Conservation (phyloP, 64 coral and sea anemone species). For the Catalaphyllia jardinei region DNA sequence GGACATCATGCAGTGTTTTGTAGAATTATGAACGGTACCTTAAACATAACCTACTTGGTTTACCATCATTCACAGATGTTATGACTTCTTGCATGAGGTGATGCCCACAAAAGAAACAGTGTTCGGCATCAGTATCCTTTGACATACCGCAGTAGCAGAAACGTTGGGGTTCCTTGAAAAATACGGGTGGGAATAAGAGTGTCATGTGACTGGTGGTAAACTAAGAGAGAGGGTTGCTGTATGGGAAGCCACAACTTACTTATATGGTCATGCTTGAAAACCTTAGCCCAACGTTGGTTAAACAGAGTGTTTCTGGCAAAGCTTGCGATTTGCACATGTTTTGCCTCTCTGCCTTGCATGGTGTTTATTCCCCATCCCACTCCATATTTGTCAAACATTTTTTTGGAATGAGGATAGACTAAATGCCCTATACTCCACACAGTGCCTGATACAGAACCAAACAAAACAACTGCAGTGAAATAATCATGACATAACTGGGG, state of each 20-base stretch:
- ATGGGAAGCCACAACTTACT: slow-evolving; percentile 67
- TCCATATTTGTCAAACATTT: slow-evolving; percentile 43
- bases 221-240: slow-evolving; percentile 48
- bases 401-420: slow-evolving; percentile 24
- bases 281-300: slow-evolving; percentile 56
- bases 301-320: slow-evolving; percentile 55
- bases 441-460: slow-evolving; percentile 24
- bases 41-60: neutral
- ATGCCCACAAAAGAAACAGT: slow-evolving; percentile 64
- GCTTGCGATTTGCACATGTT: slow-evolving; percentile 63
- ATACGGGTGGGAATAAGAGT: slow-evolving; percentile 44
- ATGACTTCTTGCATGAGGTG: slow-evolving; percentile 10
- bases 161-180: neutral
- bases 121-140: slow-evolving; percentile 4
- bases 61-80: neutral
- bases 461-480: slow-evolving; percentile 45
- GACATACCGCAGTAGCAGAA: slow-evolving; percentile 54
- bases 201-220: slow-evolving; percentile 45
- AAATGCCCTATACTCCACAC: slow-evolving; percentile 68
- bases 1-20: too few species aligned
- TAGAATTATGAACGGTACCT: too few species aligned
- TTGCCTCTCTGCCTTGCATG: slow-evolving; percentile 63
- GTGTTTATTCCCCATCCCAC: slow-evolving; percentile 46
- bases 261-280: slow-evolving; percentile 68
- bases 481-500: neutral